Conservation (phyloP, 2,113 vertebrate species). For the Pachyramphus minor region DNA sequence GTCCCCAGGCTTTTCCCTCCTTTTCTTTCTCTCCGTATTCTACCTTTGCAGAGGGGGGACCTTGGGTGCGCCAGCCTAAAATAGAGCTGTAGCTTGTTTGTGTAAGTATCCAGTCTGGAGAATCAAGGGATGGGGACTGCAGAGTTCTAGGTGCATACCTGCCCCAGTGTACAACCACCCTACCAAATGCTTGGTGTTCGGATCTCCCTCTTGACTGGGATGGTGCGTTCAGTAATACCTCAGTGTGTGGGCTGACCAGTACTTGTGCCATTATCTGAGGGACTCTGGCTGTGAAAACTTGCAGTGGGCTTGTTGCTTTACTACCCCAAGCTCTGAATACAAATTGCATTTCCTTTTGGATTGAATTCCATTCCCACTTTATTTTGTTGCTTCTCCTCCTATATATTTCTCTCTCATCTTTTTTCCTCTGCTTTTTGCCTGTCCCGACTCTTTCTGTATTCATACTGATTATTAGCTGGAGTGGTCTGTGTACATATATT, state of each 20-base stretch:
- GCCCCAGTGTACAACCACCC: background rate
- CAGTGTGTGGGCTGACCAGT: background rate
- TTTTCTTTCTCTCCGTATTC: background rate
- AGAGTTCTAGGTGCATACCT: background rate
- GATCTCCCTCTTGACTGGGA: background rate
- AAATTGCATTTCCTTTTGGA: background rate
- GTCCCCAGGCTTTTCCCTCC: background rate
- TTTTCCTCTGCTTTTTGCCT: background rate
- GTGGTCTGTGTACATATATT: background rate
- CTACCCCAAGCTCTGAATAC: background rate
- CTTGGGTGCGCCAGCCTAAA: background rate
- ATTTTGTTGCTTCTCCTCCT: background rate
- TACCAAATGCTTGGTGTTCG: background rate
- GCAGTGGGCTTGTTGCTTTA: background rate
- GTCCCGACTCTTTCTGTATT: background rate
- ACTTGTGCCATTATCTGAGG: background rate
- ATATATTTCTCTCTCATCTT: background rate
- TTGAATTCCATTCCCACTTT: background rate
- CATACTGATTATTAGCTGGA: background rate
- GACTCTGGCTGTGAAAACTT: background rate
- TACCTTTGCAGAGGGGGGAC: background rate
- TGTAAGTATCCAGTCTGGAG: background rate
- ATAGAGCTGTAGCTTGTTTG: background rate
- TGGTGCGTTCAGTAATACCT: background rate
- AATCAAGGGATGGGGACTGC: background rate